Percentiles rank a stretch among this genome's conserved stretches.
Conservation (phyloP, 2,797 vertebrate genomes). For the Poeciliopsis paucimaculata region DNA sequence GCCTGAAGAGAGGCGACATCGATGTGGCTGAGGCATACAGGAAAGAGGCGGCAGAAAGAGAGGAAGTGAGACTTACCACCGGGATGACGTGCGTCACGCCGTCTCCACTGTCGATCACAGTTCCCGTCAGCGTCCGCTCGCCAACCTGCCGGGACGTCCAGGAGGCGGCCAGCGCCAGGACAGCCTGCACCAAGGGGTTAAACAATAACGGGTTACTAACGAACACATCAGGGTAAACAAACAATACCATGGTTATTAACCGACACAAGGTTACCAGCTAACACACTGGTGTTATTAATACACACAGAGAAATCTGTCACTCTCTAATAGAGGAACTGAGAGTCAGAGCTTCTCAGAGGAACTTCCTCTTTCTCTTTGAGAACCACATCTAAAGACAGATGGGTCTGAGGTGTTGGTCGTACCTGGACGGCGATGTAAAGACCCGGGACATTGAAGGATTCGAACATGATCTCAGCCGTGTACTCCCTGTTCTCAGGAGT, state of each 20-base stretch:
- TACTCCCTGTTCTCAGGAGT: slow-evolving; percentile 95
- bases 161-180: slow-evolving; percentile 96
- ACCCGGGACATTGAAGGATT: slow-evolving; percentile 94
- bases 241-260: too few species aligned
- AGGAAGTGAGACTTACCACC: slow-evolving; percentile 81
- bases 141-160: slow-evolving; percentile 98
- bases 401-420: slow-evolving; percentile 10
- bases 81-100: slow-evolving; percentile 98
- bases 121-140: slow-evolving; percentile 92
- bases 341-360: slow-evolving; percentile 2
- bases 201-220: too few species aligned
- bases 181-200: slow-evolving; percentile 70
- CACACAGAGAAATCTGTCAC: background rate
- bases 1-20: slow-evolving; percentile 71
- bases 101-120: slow-evolving; percentile 96
- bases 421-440: slow-evolving; percentile 97
- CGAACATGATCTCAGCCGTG: slow-evolving; percentile 96
- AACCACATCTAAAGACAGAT: background rate
- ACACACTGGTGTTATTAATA: background rate
- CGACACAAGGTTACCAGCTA: too few species aligned
- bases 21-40: background rate
- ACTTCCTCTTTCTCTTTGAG: background rate
- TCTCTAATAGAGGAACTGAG: slow-evolving; percentile 33
- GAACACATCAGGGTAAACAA: too few species aligned
- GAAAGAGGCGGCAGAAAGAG: background rate